Evolutionary conservation across 2,113 vertebrate genomes (phyloP).

Genomic region (Ramphastos sulfuratus): DNA sequence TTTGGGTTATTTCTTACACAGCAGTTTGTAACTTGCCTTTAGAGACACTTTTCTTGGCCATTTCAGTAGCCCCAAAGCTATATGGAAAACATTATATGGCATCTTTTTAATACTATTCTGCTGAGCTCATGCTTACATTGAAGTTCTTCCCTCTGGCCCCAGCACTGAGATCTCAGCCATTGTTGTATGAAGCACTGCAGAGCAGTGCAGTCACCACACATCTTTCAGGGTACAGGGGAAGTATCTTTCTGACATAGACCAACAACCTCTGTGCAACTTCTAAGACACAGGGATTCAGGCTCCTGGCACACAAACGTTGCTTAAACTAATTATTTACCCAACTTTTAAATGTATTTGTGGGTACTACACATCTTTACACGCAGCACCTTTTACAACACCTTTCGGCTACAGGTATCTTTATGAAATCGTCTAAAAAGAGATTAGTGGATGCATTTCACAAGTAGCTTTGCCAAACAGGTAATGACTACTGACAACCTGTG

Average conservation of each 20-base stretch:
- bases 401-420: neutral
- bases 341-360: neutral
- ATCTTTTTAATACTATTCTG: neutral
- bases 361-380: neutral
- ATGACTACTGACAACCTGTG: neutral
- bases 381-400: neutral
- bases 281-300: too few relatives aligned
- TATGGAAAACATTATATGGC: neutral
- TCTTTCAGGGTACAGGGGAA: rapidly evolving
- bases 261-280: neutral
- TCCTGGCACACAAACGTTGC: neutral
- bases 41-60: too few relatives aligned
- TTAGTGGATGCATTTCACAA: neutral
- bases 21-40: neutral
- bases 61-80: neutral
- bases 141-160: neutral
- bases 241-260: neutral
- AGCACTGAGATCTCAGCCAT: rapidly evolving
- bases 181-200: too few relatives aligned
- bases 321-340: neutral
- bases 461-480: neutral
- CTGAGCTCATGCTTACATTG: rapidly evolving
- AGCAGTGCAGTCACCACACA: neutral
- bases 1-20: neutral
- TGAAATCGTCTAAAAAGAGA: neutral